These are phyloP conservation scores for Brienomyrus brachyistius DNA, from an alignment of 2,113 vertebrate species.

Conservation along the genomic window DNA sequence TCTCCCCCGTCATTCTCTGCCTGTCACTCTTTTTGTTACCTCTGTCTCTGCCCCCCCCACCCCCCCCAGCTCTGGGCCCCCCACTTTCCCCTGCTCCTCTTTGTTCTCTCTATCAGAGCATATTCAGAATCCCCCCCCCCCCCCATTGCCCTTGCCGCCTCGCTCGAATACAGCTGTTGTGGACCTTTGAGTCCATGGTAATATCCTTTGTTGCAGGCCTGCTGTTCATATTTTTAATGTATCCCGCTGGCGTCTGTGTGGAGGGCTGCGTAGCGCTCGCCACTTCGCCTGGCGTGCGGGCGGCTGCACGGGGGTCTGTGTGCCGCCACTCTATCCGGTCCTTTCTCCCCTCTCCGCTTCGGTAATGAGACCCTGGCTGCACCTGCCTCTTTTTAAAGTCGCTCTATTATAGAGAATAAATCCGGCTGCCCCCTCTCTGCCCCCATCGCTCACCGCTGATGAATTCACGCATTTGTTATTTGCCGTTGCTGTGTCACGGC, in stretches of 20 bases:
- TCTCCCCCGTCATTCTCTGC: slow-evolving; percentile 37
- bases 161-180: slow-evolving; percentile 41
- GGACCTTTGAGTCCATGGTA: slow-evolving; percentile 36
- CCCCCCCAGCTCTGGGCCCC: neutral
- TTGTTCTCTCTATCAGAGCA: slow-evolving; percentile 32
- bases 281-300: no score
- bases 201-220: slow-evolving; percentile 40
- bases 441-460: slow-evolving; percentile 21
- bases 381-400: slow-evolving; percentile 40
- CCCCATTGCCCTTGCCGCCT: neutral
- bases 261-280: neutral
- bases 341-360: neutral
- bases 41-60: neutral
- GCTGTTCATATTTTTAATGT: slow-evolving; percentile 42
- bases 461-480: slow-evolving; percentile 25
- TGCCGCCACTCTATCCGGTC: neutral
- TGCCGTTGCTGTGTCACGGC: slow-evolving; percentile 13
- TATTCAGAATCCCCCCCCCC: slow-evolving; percentile 31
- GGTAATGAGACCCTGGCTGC: slow-evolving; percentile 43
- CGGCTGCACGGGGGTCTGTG: neutral
- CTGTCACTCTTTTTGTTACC: slow-evolving; percentile 40
- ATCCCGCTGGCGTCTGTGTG: neutral
- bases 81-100: slow-evolving; percentile 21
- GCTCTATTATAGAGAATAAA: slow-evolving; percentile 31
- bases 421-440: slow-evolving; percentile 25